Percentiles rank a stretch among this genome's conserved stretches.
These are phyloP conservation scores for Sander vitreus DNA, from an alignment of 2,113 vertebrate genomes.

Conservation along the genomic window DNA sequence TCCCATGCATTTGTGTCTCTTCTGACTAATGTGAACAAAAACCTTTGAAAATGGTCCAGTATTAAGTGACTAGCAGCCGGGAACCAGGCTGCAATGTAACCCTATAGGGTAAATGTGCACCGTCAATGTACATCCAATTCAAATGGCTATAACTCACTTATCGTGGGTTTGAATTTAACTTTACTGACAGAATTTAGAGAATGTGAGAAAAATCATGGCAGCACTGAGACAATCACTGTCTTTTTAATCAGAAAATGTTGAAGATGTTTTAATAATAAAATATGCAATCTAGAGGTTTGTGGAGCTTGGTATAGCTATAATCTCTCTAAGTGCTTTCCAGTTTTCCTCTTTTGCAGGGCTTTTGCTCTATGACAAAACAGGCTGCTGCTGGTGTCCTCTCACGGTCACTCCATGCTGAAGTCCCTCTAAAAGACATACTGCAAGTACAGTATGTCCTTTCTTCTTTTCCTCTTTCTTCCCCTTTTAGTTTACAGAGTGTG, in stretches of 20 bases:
- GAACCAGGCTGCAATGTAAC: too few relatives aligned
- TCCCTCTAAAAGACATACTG: slow-evolving; percentile 25
- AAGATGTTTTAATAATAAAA: not conserved
- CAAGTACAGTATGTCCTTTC: not conserved
- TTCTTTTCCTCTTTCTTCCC: slow-evolving; percentile 10
- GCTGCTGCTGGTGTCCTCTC: not conserved
- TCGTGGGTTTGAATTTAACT: not conserved
- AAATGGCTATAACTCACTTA: not conserved
- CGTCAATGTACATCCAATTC: too few relatives aligned
- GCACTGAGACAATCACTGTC: not conserved
- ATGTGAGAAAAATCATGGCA: not conserved
- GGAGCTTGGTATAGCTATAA: not conserved
- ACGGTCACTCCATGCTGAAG: not conserved
- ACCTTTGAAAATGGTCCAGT: too few relatives aligned
- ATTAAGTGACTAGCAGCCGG: too few relatives aligned
- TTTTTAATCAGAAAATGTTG: not conserved
- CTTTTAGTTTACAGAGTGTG: slow-evolving; percentile 35
- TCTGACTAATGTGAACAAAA: too few relatives aligned
- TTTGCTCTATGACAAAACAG: slow-evolving; percentile 25
- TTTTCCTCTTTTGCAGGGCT: not conserved
- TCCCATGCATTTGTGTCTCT: too few relatives aligned
- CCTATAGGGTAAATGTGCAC: too few relatives aligned
- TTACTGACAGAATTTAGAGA: not conserved
- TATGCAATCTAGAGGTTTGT: not conserved
- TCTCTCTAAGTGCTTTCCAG: not conserved